Percentiles rank a stretch among this genome's conserved stretches.
Evolutionary conservation across 1,140 invertebrate species (phyloP).

Genomic region (Drosophila pachea): DNA sequence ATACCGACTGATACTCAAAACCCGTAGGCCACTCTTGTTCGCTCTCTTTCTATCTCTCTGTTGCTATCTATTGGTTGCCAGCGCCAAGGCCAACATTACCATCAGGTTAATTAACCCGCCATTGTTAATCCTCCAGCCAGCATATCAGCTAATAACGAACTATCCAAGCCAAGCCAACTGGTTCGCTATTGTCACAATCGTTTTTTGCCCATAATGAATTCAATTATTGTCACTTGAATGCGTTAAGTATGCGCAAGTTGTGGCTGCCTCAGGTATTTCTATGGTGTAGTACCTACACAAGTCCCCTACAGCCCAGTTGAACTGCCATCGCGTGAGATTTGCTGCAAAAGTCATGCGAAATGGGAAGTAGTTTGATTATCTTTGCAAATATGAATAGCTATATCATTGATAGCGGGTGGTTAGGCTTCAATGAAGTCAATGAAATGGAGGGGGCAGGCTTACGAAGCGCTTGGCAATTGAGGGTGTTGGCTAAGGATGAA

Average conservation of each 20-base stretch:
- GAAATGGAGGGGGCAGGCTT: too few species aligned
- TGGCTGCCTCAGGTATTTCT: slow-evolving; percentile 38
- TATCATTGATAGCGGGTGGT: too few species aligned
- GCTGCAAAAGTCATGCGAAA: background rate
- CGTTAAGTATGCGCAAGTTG: slow-evolving; percentile 73
- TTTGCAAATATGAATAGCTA: background rate
- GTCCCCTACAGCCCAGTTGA: slow-evolving; percentile 9
- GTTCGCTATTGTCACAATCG: slow-evolving; percentile 46
- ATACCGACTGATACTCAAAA: slow-evolving; percentile 38
- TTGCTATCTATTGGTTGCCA: slow-evolving; percentile 5
- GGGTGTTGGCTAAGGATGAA: too few species aligned
- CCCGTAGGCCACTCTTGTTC: slow-evolving; percentile 13
- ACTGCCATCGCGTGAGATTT: background rate
- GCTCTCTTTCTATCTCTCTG: slow-evolving; percentile 12
- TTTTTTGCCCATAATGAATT: slow-evolving; percentile 70
- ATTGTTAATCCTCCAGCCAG: slow-evolving; percentile 70
- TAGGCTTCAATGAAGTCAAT: too few species aligned
- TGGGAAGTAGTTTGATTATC: background rate
- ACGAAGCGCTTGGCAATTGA: too few species aligned
- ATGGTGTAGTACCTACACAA: slow-evolving; percentile 15
- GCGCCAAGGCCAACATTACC: slow-evolving; percentile 61
- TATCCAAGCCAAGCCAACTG: slow-evolving; percentile 28
- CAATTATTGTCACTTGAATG: slow-evolving; percentile 77
- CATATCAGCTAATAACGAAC: slow-evolving; percentile 54
- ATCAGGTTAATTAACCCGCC: slow-evolving; percentile 72